These are phyloP conservation scores for Hiodon tergisus DNA, from an alignment of 2,113 vertebrate species.

Conservation along the genomic window DNA sequence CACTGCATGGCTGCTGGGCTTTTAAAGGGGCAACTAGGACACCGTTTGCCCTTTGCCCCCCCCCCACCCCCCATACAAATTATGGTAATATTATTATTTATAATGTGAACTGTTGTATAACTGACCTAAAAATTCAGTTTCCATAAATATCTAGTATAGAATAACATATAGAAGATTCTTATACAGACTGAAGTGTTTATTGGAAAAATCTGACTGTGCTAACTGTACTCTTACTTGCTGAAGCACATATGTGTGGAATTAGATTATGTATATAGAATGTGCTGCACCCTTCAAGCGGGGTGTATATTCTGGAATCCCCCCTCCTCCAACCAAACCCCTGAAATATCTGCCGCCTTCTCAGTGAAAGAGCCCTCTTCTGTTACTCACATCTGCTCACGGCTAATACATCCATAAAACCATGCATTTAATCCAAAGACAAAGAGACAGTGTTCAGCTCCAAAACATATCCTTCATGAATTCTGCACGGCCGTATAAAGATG, in stretches of 20 bases:
- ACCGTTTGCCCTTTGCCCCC: too few relatives aligned
- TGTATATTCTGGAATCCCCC: neutral
- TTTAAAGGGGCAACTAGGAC: too few relatives aligned
- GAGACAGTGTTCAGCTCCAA: neutral
- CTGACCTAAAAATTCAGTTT: too few relatives aligned
- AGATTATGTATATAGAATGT: neutral
- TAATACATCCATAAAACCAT: constrained; percentile 5
- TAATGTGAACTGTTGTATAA: too few relatives aligned
- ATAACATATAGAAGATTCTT: too few relatives aligned
- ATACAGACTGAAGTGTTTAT: too few relatives aligned
- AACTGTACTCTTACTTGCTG: neutral
- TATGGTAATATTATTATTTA: too few relatives aligned
- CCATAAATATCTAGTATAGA: too few relatives aligned
- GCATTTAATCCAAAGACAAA: neutral
- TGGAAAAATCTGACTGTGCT: neutral
- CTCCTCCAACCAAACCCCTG: neutral
- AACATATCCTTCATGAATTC: neutral
- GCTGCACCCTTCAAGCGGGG: neutral
- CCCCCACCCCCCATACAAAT: too few relatives aligned
- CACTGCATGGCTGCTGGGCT: too few relatives aligned
- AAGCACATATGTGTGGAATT: neutral
- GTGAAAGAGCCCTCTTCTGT: neutral
- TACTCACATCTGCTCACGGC: neutral
- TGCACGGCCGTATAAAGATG: too few relatives aligned
- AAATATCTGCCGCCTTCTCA: neutral